phyloP scores from a whole-genome alignment of 1,140 invertebrate species.

The Batillaria attramentaria region DNA sequence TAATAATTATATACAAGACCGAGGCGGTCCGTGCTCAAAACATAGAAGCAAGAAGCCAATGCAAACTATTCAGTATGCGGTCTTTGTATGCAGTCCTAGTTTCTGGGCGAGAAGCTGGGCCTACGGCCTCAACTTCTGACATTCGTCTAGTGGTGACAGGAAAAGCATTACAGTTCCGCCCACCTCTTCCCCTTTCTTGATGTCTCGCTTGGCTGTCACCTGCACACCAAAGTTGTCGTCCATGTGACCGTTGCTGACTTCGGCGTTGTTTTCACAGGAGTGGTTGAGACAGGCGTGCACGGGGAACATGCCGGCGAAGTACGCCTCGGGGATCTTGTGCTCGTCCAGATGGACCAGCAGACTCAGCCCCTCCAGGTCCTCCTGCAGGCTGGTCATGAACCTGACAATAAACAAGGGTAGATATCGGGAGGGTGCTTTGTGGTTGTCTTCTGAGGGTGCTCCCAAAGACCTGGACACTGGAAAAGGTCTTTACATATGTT shows the following conservation, averaged over 20 bases:
- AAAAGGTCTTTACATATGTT: too few relatives aligned
- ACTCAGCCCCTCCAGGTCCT: constrained; percentile 39
- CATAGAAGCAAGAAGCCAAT: too few relatives aligned
- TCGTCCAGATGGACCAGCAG: constrained; percentile 55
- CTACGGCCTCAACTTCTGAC: too few relatives aligned
- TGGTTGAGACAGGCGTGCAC: constrained; percentile 67
- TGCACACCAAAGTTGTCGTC: constrained; percentile 55
- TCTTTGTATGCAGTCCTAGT: too few relatives aligned
- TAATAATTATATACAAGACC: too few relatives aligned
- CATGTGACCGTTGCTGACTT: constrained; percentile 58
- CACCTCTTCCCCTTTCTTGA: constrained; percentile 53
- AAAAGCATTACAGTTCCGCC: neutral
- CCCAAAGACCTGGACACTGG: too few relatives aligned
- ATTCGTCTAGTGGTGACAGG: neutral
- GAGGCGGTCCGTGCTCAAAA: too few relatives aligned
- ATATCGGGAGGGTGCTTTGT: too few relatives aligned
- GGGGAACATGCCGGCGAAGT: constrained; percentile 64
- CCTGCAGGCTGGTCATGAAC: constrained; percentile 57
- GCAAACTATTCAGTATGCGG: too few relatives aligned
- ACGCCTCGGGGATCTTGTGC: constrained; percentile 46
- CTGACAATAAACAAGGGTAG: constrained; percentile 11
- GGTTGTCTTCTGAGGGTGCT: too few relatives aligned
- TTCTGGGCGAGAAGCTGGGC: too few relatives aligned
- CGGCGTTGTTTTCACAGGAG: constrained; percentile 65
- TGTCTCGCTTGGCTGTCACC: constrained; percentile 56